These are phyloP conservation scores for Patella caerulea DNA, from an alignment of 2,888 invertebrate species.

Conservation along the genomic window DNA sequence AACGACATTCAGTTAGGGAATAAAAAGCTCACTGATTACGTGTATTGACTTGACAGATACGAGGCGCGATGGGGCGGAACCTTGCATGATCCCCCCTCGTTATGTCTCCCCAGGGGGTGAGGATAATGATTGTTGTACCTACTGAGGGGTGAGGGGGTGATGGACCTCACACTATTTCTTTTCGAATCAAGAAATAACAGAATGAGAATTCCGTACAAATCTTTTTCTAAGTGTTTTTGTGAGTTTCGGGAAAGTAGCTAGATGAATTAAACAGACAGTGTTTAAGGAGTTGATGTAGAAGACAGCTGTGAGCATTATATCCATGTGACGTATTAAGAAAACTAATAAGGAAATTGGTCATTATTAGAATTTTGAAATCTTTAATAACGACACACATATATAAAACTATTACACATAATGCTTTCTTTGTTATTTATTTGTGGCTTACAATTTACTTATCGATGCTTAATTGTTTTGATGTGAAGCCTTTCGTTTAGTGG, in stretches of 20 bases:
- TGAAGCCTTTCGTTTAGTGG: too few relatives aligned
- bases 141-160: conserved; percentile 20
- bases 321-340: too few relatives aligned
- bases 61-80: not conserved
- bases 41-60: not conserved
- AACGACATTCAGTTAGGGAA: not conserved
- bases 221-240: conserved; percentile 13
- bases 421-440: too few relatives aligned
- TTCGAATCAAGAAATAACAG: not conserved
- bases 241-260: not conserved
- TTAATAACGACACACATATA: too few relatives aligned
- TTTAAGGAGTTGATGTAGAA: too few relatives aligned
- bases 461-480: too few relatives aligned
- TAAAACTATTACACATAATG: too few relatives aligned
- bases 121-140: conserved; percentile 17
- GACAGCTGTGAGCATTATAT: too few relatives aligned
- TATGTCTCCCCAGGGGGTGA: conserved; percentile 9
- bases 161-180: conserved; percentile 18
- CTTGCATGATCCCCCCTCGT: not conserved
- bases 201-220: conserved; percentile 5
- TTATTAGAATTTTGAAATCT: too few relatives aligned
- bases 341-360: too few relatives aligned
- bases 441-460: too few relatives aligned
- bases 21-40: not conserved
- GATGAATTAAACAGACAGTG: not conserved